Conservation (phyloP, 2,797 vertebrate species). For the Pangasius djambal region DNA sequence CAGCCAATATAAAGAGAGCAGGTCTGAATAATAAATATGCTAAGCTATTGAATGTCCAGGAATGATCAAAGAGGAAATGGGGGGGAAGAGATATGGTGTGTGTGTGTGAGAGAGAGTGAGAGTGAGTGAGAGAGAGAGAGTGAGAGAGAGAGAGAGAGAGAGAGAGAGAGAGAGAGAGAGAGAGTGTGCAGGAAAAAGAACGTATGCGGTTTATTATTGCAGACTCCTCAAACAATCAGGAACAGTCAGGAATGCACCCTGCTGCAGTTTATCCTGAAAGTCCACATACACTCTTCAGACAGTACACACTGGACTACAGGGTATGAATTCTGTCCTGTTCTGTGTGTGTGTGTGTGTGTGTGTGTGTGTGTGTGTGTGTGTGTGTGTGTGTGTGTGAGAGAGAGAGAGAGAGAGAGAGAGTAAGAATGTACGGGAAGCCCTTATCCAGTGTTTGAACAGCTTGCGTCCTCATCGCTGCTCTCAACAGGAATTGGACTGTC, state of each 20-base stretch:
- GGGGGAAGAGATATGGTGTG: background rate
- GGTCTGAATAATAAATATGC: constrained; percentile 28
- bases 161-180: constrained; percentile 8
- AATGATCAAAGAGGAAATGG: constrained; percentile 19
- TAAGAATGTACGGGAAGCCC: constrained; percentile 15
- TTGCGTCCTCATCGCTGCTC: constrained; percentile 22
- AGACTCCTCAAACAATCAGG: constrained; percentile 53
- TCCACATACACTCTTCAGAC: background rate
- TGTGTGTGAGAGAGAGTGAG: background rate
- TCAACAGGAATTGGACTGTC: constrained; percentile 31
- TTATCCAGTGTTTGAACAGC: constrained; percentile 41
- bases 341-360: background rate
- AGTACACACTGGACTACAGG: constrained; percentile 6
- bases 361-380: constrained; percentile 10
- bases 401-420: background rate
- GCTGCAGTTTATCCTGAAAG: constrained; percentile 23
- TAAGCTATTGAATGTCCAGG: constrained; percentile 18
- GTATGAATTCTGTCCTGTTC: background rate
- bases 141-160: background rate
- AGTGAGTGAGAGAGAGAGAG: background rate
- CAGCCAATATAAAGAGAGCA: constrained; percentile 43
- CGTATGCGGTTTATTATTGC: constrained; percentile 54
- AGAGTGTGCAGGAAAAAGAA: constrained; percentile 6
- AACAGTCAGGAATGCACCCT: constrained; percentile 47
- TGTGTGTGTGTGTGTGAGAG: too few relatives aligned